phyloP scores from a whole-genome alignment of 2,888 invertebrate genomes.

The Cerceris ruficornis region DNA sequence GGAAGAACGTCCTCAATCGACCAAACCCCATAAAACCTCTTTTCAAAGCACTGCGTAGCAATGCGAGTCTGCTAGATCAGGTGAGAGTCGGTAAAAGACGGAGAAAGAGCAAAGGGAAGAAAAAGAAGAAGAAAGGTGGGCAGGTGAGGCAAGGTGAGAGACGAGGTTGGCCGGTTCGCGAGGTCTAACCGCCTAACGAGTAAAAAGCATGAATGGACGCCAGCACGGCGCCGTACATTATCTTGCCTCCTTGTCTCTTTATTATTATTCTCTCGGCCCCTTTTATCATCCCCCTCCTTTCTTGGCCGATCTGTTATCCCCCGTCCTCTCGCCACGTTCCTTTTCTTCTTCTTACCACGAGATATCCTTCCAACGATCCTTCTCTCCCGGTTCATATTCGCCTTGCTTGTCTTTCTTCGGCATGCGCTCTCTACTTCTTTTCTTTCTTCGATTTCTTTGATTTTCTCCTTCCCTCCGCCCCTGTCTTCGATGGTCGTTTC shows the following conservation, averaged over 20 bases:
- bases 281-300: slow-evolving; percentile 43
- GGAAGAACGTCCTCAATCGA: too few species aligned
- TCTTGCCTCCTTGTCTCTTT: slow-evolving; percentile 70
- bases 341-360: neutral
- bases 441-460: too few species aligned
- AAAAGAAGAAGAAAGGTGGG: slow-evolving; percentile 16
- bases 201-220: slow-evolving; percentile 80
- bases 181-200: slow-evolving; percentile 74
- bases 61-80: slow-evolving; percentile 19
- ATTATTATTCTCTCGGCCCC: slow-evolving; percentile 62
- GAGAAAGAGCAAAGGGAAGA: slow-evolving; percentile 14
- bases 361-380: slow-evolving; percentile 1
- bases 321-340: slow-evolving; percentile 7
- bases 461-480: neutral
- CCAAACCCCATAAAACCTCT: neutral
- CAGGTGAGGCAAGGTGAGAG: slow-evolving; percentile 58
- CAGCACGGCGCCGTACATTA: slow-evolving; percentile 76
- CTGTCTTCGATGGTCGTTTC: neutral
- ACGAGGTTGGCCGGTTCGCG: slow-evolving; percentile 53
- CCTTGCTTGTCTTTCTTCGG: slow-evolving; percentile 7
- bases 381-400: neutral
- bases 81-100: slow-evolving; percentile 16
- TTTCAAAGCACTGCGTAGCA: neutral
- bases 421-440: neutral
- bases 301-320: neutral